A percentile compares a stretch with the other conserved stretches of the same genome.
Evolutionary conservation across 2,888 invertebrate species (phyloP).

Genomic region (Thereva nobilitata): DNA sequence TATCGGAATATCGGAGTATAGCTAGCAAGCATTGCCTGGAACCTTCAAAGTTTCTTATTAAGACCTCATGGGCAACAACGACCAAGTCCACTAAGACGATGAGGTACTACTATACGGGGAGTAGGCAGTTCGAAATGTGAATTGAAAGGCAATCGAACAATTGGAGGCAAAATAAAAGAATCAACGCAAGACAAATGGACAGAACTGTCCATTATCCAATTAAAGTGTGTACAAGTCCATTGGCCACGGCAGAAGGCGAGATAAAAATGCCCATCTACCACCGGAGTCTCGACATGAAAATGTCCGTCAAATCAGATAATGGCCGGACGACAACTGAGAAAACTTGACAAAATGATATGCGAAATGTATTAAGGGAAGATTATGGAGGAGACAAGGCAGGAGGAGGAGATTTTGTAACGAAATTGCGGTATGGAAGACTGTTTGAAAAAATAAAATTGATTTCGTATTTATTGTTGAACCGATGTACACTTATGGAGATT

Average conservation of each 20-base stretch:
- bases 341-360: slow-evolving; percentile 15
- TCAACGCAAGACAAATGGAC: slow-evolving; percentile 45
- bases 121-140: slow-evolving; percentile 23
- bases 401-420: no score
- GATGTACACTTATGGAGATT: no score
- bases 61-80: slow-evolving; percentile 2
- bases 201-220: slow-evolving; percentile 49
- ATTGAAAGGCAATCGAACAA: slow-evolving; percentile 30
- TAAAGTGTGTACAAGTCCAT: slow-evolving; percentile 45
- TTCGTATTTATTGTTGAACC: no score
- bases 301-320: slow-evolving; percentile 40
- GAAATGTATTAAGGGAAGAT: slow-evolving; percentile 1
- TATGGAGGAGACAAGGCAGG: not conserved
- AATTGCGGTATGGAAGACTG: no score
- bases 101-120: not conserved
- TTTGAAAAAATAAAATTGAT: no score
- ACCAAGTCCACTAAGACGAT: not conserved
- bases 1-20: no score
- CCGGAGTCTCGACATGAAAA: slow-evolving; percentile 16
- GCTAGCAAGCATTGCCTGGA: not conserved
- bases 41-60: slow-evolving; percentile 25
- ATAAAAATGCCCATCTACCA: slow-evolving; percentile 18
- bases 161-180: slow-evolving; percentile 12
- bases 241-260: slow-evolving; percentile 4
- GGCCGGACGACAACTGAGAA: slow-evolving; percentile 17